phyloP scores from a whole-genome alignment of 2,113 vertebrate genomes.

The Sebastes fasciatus region DNA sequence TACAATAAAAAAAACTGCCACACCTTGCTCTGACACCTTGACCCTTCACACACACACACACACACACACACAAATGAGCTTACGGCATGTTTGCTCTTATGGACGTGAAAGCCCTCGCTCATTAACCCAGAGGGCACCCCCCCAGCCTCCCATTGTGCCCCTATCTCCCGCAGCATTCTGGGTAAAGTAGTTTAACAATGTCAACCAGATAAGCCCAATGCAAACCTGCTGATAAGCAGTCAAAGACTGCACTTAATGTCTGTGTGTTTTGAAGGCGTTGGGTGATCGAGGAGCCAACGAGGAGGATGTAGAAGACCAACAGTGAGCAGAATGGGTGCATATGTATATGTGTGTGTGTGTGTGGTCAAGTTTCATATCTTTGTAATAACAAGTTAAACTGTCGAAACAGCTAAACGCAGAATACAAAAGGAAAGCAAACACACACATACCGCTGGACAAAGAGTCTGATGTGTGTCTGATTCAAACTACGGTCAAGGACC shows the following conservation, averaged over 20 bases:
- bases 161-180: conserved; percentile 81
- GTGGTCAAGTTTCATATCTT: conserved; percentile 66
- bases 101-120: conserved; percentile 75
- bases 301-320: conserved; percentile 70
- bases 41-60: conserved; percentile 49
- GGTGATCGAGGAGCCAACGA: conserved; percentile 73
- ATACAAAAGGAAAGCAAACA: conserved; percentile 71
- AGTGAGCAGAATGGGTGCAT: conserved; percentile 45
- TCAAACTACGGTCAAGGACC: conserved; percentile 54
- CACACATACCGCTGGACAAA: conserved; percentile 51
- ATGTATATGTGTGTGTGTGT: conserved; percentile 31
- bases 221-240: conserved; percentile 82
- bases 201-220: conserved; percentile 81
- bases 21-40: conserved; percentile 64
- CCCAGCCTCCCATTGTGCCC: conserved; percentile 75
- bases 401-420: conserved; percentile 54
- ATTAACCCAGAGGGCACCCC: conserved; percentile 80
- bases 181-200: conserved; percentile 86
- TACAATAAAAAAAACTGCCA: conserved; percentile 21
- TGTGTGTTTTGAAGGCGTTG: conserved; percentile 80
- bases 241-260: conserved; percentile 81
- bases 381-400: conserved; percentile 72
- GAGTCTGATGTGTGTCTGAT: conserved; percentile 41
- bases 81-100: conserved; percentile 71
- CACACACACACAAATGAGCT: conserved; percentile 50